phyloP scores from a whole-genome alignment of 1,140 invertebrate genomes.

The Hesperophylax magnus region DNA sequence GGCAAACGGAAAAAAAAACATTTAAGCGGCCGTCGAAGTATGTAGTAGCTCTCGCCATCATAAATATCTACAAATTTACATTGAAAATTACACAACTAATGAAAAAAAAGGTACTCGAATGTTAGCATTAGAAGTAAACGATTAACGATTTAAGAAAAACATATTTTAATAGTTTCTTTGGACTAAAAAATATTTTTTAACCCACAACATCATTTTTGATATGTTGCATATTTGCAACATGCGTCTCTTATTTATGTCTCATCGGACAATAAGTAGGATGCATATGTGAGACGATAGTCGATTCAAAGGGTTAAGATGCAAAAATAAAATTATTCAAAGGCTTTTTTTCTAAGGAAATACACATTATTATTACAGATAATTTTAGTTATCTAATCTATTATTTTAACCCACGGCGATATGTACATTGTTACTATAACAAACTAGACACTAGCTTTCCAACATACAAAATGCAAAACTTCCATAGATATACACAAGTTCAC shows the following conservation, averaged over 20 bases:
- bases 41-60: neutral
- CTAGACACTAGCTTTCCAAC: neutral
- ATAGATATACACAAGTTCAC: neutral
- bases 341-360: neutral
- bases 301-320: neutral
- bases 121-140: neutral
- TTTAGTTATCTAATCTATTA: neutral
- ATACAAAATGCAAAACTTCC: neutral
- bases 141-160: neutral
- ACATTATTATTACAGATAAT: neutral
- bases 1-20: neutral
- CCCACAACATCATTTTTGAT: too few relatives aligned
- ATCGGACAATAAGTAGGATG: neutral
- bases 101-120: slow-evolving; percentile 14
- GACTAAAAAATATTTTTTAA: neutral
- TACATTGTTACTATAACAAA: slow-evolving; percentile 1
- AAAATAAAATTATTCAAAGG: neutral
- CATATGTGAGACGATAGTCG: too few relatives aligned
- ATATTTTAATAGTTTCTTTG: slow-evolving; percentile 1
- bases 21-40: slow-evolving; percentile 1
- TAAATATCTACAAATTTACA: slow-evolving; percentile 33
- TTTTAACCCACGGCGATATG: slow-evolving; percentile 14
- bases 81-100: neutral
- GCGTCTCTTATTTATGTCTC: too few relatives aligned
- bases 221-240: too few relatives aligned